Conservation (phyloP, 1,140 invertebrate species). For the Drosophila sproati region DNA sequence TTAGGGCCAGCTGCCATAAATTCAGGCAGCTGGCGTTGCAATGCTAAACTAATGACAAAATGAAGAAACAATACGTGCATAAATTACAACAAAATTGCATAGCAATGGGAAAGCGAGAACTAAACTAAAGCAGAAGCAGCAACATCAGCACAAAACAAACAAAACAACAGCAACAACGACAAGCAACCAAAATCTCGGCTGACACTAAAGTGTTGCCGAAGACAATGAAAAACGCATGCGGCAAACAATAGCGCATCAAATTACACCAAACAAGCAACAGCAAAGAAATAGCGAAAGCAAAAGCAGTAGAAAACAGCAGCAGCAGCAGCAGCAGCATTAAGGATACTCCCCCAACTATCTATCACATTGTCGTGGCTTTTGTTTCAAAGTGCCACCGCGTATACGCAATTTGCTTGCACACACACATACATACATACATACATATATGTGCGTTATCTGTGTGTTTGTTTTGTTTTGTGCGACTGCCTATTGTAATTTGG, state of each 20-base stretch:
- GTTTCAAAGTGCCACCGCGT: conserved; percentile 80
- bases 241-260: conserved; percentile 76
- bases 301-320: conserved; percentile 37
- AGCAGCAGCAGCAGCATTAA: conserved; percentile 23
- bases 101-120: conserved; percentile 72
- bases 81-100: conserved; percentile 75
- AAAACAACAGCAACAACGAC: neutral
- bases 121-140: conserved; percentile 32
- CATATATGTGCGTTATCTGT: conserved; percentile 24
- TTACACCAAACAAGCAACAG: conserved; percentile 71
- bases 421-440: conserved; percentile 17
- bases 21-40: conserved; percentile 64
- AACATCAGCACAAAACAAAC: neutral
- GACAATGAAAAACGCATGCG: conserved; percentile 68
- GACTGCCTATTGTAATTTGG: conserved; percentile 79
- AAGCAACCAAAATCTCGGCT: conserved; percentile 57
- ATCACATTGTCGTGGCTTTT: conserved; percentile 77
- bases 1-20: conserved; percentile 60
- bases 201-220: conserved; percentile 48
- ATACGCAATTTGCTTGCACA: conserved; percentile 70
- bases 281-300: conserved; percentile 26
- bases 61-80: conserved; percentile 79
- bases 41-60: conserved; percentile 74
- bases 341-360: conserved; percentile 27
- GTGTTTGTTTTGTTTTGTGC: conserved; percentile 28